Percentiles rank a stretch among this genome's conserved stretches.
phyloP scores from a whole-genome alignment of 2,113 vertebrate species.

The Chamaea fasciata region DNA sequence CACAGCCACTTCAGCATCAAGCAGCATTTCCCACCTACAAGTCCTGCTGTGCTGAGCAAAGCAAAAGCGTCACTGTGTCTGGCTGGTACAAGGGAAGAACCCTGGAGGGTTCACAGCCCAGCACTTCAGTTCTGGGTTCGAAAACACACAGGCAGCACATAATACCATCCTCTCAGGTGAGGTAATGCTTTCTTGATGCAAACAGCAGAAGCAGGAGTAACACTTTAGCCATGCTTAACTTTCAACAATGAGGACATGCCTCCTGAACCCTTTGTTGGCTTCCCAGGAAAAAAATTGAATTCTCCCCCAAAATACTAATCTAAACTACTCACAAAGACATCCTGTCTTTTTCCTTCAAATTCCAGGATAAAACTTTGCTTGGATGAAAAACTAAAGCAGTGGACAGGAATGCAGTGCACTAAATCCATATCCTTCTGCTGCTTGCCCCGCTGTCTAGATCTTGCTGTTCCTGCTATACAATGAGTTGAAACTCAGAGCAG shows the following conservation, averaged over 20 bases:
- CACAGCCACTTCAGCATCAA: not conserved
- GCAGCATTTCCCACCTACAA: not conserved
- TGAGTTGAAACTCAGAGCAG: not conserved
- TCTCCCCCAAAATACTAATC: not conserved
- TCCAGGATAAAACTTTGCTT: not conserved
- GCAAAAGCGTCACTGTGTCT: not conserved
- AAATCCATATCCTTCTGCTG: not conserved
- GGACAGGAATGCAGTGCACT: not conserved
- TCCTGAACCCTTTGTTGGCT: not conserved
- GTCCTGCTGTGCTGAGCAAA: not conserved
- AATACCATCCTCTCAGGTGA: not conserved
- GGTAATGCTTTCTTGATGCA: not conserved
- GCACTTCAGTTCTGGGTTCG: not conserved
- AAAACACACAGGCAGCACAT: not conserved
- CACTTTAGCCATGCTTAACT: not conserved
- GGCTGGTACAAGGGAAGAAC: not conserved
- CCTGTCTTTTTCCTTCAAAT: not conserved
- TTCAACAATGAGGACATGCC: not conserved
- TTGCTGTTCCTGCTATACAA: not conserved
- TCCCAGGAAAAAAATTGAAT: not conserved
- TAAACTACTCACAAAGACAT: not conserved
- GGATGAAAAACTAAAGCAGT: not conserved
- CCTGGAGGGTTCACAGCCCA: not conserved
- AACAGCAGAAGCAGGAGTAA: not conserved
- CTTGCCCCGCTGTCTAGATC: not conserved